Conservation (phyloP, 2,113 vertebrate genomes). For the Spea bombifrons region DNA sequence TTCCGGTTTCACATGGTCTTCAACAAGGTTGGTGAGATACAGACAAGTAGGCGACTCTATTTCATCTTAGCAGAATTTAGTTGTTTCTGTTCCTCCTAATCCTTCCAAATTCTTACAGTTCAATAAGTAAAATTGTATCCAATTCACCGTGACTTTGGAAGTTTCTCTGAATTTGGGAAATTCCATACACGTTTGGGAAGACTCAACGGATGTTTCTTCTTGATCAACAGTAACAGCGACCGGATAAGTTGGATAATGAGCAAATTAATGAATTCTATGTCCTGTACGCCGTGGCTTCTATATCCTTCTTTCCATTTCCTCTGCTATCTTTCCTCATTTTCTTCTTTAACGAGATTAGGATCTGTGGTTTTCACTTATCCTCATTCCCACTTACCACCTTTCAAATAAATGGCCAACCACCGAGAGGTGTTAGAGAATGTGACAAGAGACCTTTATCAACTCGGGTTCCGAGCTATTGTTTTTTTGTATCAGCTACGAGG, state of each 20-base stretch:
- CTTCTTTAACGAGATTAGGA: constrained; percentile 22
- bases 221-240: neutral
- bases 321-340: neutral
- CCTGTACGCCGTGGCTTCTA: neutral
- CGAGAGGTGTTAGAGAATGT: constrained; percentile 16
- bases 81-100: too few relatives aligned
- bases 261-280: neutral
- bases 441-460: neutral
- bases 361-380: neutral
- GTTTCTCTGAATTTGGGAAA: too few relatives aligned
- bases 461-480: neutral
- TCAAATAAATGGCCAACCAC: constrained; percentile 25
- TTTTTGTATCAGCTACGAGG: neutral
- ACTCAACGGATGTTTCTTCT: neutral
- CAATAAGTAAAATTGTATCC: too few relatives aligned
- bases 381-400: neutral
- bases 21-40: too few relatives aligned
- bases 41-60: too few relatives aligned
- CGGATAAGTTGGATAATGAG: neutral
- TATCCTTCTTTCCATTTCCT: constrained; percentile 1
- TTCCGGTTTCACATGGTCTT: too few relatives aligned
- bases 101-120: too few relatives aligned
- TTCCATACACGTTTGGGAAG: too few relatives aligned
- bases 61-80: too few relatives aligned
- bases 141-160: too few relatives aligned